Conservation (phyloP, 2,888 invertebrate species). For the Xanthia icteritia region DNA sequence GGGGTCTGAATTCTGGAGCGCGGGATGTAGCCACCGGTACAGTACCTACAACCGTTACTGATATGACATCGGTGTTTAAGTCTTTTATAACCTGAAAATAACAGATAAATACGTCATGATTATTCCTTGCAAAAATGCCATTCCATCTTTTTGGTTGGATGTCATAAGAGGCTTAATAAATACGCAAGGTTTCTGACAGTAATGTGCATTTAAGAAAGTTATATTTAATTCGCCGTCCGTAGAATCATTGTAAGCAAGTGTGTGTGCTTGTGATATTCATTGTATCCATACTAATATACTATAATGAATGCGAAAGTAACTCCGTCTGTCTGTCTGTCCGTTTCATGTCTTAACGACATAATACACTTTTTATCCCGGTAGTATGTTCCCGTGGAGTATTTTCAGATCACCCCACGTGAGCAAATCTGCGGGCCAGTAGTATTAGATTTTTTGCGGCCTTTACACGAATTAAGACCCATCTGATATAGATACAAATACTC, state of each 20-base stretch:
- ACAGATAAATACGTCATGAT: neutral
- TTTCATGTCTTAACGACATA: neutral
- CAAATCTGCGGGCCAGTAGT: neutral
- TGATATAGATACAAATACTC: no score
- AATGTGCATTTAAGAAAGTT: neutral
- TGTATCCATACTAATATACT: neutral
- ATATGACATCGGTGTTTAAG: slow-evolving; percentile 65
- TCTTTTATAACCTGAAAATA: slow-evolving; percentile 75
- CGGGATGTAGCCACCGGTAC: slow-evolving; percentile 54
- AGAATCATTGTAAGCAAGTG: neutral
- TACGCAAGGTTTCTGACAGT: neutral
- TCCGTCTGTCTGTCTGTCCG: neutral
- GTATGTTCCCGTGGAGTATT: neutral
- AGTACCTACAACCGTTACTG: slow-evolving; percentile 60
- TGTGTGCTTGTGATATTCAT: neutral
- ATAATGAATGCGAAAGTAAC: neutral
- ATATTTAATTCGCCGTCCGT: neutral
- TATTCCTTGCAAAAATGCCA: neutral
- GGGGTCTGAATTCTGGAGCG: slow-evolving; percentile 71
- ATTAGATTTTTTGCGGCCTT: neutral
- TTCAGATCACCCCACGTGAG: neutral
- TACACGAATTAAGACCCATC: neutral
- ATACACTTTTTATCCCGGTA: neutral
- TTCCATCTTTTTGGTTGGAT: neutral
- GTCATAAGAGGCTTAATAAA: neutral